Base-by-base conservation (phyloP, 2,113 vertebrate species). In the Carassius carassius region DNA sequence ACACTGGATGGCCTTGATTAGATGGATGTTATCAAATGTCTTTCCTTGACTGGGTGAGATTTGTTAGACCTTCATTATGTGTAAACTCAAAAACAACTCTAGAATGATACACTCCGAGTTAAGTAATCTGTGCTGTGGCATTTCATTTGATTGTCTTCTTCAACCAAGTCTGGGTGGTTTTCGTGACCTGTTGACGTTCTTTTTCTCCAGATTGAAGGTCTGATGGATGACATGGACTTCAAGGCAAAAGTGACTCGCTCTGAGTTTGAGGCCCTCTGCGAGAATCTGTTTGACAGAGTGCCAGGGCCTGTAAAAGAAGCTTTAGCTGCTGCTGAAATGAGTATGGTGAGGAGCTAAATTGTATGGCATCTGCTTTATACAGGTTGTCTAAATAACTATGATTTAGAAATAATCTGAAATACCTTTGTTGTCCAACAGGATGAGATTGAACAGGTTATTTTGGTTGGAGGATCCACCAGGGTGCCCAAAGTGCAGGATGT, bases 151-250 rank as follows among this genome's bases (percentile, higher is more conserved):
- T 69, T 14, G 13, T 69, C 29, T 25, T 1, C n/a, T 63, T 62
- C 60, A 62, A 9, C n/a, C 19, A 41, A 17, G 14, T 21, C 21
- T 47, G 13, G 29, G 41, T 3, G 37, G 19, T 47, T 74, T 74
- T 74, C 14, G 2, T 74, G 10, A 58, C 2, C 17, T 23, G 14
- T 56, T 83, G 23, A 47, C 3, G 11, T 25, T 0, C 11, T 83
- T 23, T 84, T 3, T 2, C 3, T 70, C 25, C 87, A 99, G 98
- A 96, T 99, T 0, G 98, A 99, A 84, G 97, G 98, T 19, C 90
- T 99, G 2, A 93, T 99, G 88, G 98, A 99, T n/a, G 98, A 99
- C 78, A 95, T 99, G 0, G 98, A 99, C 92, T 99, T 99, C 91
- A 99, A 98, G 90, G 90, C 96, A 0, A 98, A 97, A 88, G 97